Evolutionary conservation across 64 coral and sea anemone species (phyloP).

Genomic region (Exaiptasia diaphana): DNA sequence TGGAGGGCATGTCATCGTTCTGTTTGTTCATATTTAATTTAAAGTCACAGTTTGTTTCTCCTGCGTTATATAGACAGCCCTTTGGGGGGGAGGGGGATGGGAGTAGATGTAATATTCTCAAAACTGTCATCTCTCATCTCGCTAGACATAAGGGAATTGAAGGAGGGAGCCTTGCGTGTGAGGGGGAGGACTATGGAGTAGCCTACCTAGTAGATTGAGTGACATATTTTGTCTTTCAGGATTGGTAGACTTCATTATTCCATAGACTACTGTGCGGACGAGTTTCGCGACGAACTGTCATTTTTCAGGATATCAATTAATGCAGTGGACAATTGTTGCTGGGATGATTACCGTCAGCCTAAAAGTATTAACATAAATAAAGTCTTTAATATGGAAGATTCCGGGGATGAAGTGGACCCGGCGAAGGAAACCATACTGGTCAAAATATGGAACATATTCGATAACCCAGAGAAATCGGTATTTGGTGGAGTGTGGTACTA

Average conservation of each 20-base stretch:
- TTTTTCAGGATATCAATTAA: slow-evolving; percentile 86
- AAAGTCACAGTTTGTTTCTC: too few relatives aligned
- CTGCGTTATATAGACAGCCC: too few relatives aligned
- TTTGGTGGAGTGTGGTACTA: slow-evolving; percentile 68
- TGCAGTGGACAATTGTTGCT: slow-evolving; percentile 77
- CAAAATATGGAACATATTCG: slow-evolving; percentile 76
- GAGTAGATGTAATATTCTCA: too few relatives aligned
- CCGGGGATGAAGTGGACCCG: background rate
- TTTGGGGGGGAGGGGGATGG: background rate
- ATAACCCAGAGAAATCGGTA: slow-evolving; percentile 55
- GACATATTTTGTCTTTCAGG: slow-evolving; percentile 28
- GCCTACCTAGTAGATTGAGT: too few relatives aligned
- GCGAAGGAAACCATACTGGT: slow-evolving; percentile 4
- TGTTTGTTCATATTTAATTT: too few relatives aligned
- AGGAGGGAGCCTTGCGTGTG: too few relatives aligned
- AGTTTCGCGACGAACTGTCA: slow-evolving; percentile 80
- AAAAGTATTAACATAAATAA: slow-evolving; percentile 69
- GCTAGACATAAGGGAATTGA: too few relatives aligned
- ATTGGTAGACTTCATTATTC: slow-evolving; percentile 77
- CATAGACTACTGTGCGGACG: slow-evolving; percentile 77
- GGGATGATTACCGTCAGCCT: slow-evolving; percentile 85
- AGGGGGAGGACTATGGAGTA: too few relatives aligned
- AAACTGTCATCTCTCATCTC: too few relatives aligned
- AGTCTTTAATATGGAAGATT: slow-evolving; percentile 71
- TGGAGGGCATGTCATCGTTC: too few relatives aligned